Base-by-base conservation (phyloP, 2,113 vertebrate species). In the Albula glossodonta region DNA sequence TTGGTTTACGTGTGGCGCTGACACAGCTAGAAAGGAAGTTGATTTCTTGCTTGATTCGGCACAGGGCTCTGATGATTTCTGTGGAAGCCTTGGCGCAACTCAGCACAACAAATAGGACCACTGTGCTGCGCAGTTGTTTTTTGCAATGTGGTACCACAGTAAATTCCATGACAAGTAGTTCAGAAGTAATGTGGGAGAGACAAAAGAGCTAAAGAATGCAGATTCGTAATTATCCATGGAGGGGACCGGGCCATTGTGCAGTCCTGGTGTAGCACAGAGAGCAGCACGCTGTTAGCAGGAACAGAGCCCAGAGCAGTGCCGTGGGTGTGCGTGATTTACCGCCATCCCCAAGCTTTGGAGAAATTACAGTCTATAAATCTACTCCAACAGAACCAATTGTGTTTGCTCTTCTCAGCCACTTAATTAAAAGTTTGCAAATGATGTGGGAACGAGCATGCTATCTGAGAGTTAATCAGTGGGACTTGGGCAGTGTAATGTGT, bases 141-240 rank as follows among this genome's bases (percentile, higher is more conserved):
- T 87, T 86, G 80, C 83, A 57, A 86, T 85, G 86, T 53, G 84
- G 82, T 87, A 87, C 89, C 91, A 92, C 91, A 92, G 92, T 86
- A 88, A 92, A 95, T 95, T 94, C 95, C 91, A 0, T 93, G 91
- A 94, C 93, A 95, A 95, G 93, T 96, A 94, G 95, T 94, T 94
- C 93, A 91, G 94, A 95, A 96, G 90, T 96, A 95, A 96, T 95
- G 93, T 57, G 89, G 87, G 52, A 90, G 82, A 94, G 94, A 95
- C 93, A 94, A 94, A 94, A 92, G 93, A 86, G 90, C 90, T 77
- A 92, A 93, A 95, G 92, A 92, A 92, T 91, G 91, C 93, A 90
- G 89, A 88, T 91, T 94, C 86, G 89, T 93, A 93, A 93, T 94
- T 91, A 93, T 91, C 86, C 81, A 82, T 81, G 89, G 87, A 89